phyloP scores from a whole-genome alignment of 2,888 invertebrate genomes.

The Xestia sexstrigata region DNA sequence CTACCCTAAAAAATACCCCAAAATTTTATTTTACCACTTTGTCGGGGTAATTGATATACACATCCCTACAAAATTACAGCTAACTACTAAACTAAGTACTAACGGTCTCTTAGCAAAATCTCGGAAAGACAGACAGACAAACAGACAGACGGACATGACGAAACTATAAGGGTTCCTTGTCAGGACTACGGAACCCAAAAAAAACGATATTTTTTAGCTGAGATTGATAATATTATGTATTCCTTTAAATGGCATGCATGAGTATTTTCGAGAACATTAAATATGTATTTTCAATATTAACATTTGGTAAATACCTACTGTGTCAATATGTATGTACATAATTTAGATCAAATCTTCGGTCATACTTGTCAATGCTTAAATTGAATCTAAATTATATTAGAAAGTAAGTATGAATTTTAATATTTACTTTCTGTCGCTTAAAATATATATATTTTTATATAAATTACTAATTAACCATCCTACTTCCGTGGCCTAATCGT shows the following conservation, averaged over 20 bases:
- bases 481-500: not conserved
- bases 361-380: not conserved
- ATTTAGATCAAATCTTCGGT: constrained; percentile 3
- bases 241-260: not conserved
- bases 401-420: constrained; percentile 8
- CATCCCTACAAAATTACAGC: too few relatives aligned
- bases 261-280: not conserved
- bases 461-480: not conserved
- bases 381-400: not conserved
- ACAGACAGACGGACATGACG: too few relatives aligned
- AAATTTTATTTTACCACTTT: too few relatives aligned
- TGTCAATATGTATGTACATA: constrained; percentile 6
- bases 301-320: not conserved
- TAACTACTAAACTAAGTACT: too few relatives aligned
- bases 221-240: not conserved
- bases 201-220: not conserved
- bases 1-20: too few relatives aligned
- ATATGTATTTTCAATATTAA: not conserved
- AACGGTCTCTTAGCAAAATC: too few relatives aligned
- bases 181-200: too few relatives aligned
- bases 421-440: not conserved
- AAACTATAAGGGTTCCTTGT: too few relatives aligned
- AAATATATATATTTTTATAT: not conserved
- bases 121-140: too few relatives aligned
- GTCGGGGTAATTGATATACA: too few relatives aligned